Conservation (phyloP, 2,888 invertebrate species). For the Homarus gammarus region DNA sequence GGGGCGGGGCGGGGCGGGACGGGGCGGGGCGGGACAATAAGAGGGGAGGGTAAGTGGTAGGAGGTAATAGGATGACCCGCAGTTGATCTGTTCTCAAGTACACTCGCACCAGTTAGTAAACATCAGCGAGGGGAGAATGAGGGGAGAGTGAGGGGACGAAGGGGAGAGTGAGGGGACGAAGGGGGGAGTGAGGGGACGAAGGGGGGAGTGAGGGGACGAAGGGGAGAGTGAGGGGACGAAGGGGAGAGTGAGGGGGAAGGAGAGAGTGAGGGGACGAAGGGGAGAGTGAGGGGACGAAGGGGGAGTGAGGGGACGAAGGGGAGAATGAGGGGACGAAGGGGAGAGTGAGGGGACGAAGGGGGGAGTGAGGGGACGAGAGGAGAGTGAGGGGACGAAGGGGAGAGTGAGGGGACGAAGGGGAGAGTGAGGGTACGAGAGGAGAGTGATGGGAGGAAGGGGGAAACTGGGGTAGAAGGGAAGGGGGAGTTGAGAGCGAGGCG, state of each 20-base stretch:
- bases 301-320: not conserved
- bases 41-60: conserved; percentile 1
- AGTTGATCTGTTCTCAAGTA: conserved; percentile 61
- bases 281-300: not conserved
- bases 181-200: not conserved
- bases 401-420: not conserved
- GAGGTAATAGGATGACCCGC: conserved; percentile 36
- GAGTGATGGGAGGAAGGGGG: not conserved
- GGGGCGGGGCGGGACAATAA: not conserved
- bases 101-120: conserved; percentile 32
- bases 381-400: not conserved
- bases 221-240: too few relatives aligned
- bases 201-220: not conserved
- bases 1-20: not conserved
- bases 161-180: not conserved
- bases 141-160: not conserved
- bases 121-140: conserved; percentile 7
- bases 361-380: not conserved
- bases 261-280: not conserved
- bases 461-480: not conserved
- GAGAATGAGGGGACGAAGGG: not conserved
- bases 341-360: not conserved
- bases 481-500: not conserved
- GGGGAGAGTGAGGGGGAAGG: not conserved
- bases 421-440: not conserved